Evolutionary conservation across 1,140 invertebrate species (phyloP).

Genomic region (Antheraea mylitta): DNA sequence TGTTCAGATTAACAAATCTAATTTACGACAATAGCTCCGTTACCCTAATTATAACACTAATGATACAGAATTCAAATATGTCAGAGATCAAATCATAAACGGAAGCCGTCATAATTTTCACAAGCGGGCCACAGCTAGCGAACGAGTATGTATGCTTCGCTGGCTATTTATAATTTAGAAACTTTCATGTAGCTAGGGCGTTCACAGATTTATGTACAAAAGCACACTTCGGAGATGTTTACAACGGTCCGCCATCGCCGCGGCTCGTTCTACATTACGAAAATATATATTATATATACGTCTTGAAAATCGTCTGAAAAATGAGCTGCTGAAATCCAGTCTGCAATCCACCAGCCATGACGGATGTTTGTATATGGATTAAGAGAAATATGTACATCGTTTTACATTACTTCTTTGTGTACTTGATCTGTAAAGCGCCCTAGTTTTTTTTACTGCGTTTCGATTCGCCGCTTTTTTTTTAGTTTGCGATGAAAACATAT

Average conservation of each 20-base stretch:
- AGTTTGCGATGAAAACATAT: constrained; percentile 28
- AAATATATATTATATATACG: constrained; percentile 44
- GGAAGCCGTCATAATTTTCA: constrained; percentile 2
- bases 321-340: constrained; percentile 59
- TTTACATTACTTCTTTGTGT: constrained; percentile 16
- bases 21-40: background rate
- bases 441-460: constrained; percentile 40
- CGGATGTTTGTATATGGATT: constrained; percentile 50
- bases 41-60: background rate
- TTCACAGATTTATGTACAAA: constrained; percentile 39
- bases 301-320: constrained; percentile 58
- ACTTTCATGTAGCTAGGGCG: constrained; percentile 8
- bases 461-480: constrained; percentile 22
- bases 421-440: constrained; percentile 32
- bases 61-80: background rate
- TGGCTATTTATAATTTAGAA: constrained; percentile 12
- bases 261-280: constrained; percentile 50
- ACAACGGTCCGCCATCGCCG: constrained; percentile 40
- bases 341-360: constrained; percentile 39
- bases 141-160: background rate
- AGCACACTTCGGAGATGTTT: constrained; percentile 57
- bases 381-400: constrained; percentile 38
- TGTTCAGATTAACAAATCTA: background rate
- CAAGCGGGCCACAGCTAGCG: background rate
- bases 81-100: constrained; percentile 13